Evolutionary conservation across 2,113 vertebrate genomes (phyloP).

Genomic region (Megaleporinus macrocephalus): DNA sequence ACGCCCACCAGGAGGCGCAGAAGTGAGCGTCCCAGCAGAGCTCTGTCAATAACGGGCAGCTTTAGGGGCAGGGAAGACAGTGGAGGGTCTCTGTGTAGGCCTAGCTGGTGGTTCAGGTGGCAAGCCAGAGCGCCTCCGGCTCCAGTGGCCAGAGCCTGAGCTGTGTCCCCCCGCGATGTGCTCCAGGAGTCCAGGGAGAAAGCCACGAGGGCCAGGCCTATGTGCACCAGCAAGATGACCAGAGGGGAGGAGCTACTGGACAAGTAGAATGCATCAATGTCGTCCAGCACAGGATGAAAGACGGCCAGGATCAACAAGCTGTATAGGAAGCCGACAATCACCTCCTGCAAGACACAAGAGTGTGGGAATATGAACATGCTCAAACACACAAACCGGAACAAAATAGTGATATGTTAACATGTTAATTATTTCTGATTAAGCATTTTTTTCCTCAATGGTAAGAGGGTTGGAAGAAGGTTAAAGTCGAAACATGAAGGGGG

Average conservation of each 20-base stretch:
- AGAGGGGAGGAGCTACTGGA: constrained; percentile 83
- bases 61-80: constrained; percentile 80
- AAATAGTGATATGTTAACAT: too few species aligned
- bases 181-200: constrained; percentile 97
- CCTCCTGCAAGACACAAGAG: constrained; percentile 82
- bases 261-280: constrained; percentile 93
- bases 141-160: constrained; percentile 91
- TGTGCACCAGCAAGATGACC: constrained; percentile 85
- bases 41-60: constrained; percentile 73
- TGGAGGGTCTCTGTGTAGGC: constrained; percentile 81
- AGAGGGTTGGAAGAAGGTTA: too few species aligned
- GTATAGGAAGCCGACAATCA: constrained; percentile 93
- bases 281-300: constrained; percentile 86
- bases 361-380: neutral
- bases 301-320: constrained; percentile 86
- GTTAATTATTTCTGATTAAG: too few species aligned
- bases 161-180: constrained; percentile 93
- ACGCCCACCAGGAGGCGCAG: constrained; percentile 86
- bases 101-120: constrained; percentile 80
- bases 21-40: constrained; percentile 79
- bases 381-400: neutral
- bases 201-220: constrained; percentile 89
- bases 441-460: too few species aligned
- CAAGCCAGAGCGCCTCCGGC: constrained; percentile 88
- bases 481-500: too few species aligned